These are phyloP conservation scores for Varecia variegata DNA, from an alignment of 2,797 vertebrate species.

Conservation along the genomic window DNA sequence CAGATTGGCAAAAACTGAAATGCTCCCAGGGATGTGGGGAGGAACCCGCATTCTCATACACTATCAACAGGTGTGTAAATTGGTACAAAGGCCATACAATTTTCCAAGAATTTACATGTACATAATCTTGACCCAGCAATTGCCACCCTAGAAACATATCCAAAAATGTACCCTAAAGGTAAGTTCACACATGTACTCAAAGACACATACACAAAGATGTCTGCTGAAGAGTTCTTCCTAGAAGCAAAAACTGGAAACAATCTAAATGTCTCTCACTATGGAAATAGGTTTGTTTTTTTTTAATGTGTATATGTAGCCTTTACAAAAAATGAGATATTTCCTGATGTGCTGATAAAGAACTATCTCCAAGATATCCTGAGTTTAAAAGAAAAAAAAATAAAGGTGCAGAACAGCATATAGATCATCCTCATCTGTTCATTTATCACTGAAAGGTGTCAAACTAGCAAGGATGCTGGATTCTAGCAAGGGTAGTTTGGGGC, in stretches of 20 bases:
- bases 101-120: neutral
- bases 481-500: neutral
- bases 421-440: neutral
- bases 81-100: neutral
- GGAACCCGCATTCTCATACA: neutral
- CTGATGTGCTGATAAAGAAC: neutral
- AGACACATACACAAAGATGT: neutral
- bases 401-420: neutral
- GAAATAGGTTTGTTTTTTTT: neutral
- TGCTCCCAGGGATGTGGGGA: neutral
- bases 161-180: neutral
- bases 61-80: neutral
- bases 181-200: neutral
- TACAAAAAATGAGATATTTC: constrained; percentile 12
- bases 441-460: neutral
- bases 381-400: constrained; percentile 14
- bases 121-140: neutral
- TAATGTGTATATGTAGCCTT: neutral
- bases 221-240: neutral
- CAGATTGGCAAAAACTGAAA: neutral
- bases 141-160: neutral
- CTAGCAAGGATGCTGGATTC: neutral
- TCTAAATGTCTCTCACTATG: neutral
- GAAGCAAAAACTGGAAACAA: neutral
- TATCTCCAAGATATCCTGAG: neutral